Base-by-base conservation (phyloP, 2,797 vertebrate genomes). In the Dallia pectoralis region DNA sequence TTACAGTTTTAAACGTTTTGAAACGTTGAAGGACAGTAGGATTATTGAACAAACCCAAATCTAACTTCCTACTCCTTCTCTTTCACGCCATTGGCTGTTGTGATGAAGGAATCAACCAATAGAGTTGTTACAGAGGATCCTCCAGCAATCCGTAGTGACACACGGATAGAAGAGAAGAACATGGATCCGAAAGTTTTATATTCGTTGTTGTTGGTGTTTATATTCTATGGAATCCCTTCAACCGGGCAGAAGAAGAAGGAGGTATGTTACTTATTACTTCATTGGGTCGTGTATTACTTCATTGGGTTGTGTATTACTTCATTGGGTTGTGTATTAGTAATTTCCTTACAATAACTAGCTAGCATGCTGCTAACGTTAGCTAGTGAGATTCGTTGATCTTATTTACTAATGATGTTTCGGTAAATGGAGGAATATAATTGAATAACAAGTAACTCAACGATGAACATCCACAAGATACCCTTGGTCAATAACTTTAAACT, bases 221-320 rank as follows among this genome's bases (percentile, higher is more conserved):
- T 77, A 49, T 72, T 89, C n/a, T 63, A 77, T 62, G 30, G 81
- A 72, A 80, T 74, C 0, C 65, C 32, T 0, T 47, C 76, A 0
- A 62, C 86, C 12, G 89, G 86, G 0, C 92, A 93, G 81, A 93
- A 92, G 84, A 93, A 93, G 62, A 93, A 93, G 74, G 93, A 94
- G 92, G 93, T 94, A 74, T 5, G 3, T 0, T 0, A n/a, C n/a
- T n/a, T n/a, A n/a, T n/a, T n/a, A n/a, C n/a, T n/a, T n/a, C n/a
- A n/a, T n/a, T n/a, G n/a, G n/a, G n/a, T n/a, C n/a, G n/a, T n/a
- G n/a, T n/a, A n/a, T n/a, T n/a, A n/a, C n/a, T 16, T 62, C 4
- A 8, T 1, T 6, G 44, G 65, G 5, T 18, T 18, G 48, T 53
- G 51, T 53, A 53, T 19, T 53, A 53, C n/a, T 16, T 62, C 4